Conservation (phyloP, 2,888 invertebrate species). For the Ferrisia virgata region DNA sequence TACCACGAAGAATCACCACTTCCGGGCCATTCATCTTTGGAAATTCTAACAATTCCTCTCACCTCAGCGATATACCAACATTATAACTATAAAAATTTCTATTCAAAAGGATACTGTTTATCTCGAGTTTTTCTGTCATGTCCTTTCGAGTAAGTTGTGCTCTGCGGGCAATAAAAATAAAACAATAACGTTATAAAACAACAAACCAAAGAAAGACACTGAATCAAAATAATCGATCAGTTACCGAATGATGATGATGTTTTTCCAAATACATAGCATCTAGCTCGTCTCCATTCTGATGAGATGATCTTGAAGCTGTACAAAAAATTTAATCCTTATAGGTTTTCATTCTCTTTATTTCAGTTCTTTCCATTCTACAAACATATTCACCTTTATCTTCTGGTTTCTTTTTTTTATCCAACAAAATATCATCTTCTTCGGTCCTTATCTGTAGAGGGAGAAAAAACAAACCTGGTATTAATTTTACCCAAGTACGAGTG, state of each 20-base stretch:
- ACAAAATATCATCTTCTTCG: slow-evolving; percentile 27
- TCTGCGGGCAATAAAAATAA: background rate
- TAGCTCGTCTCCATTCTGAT: slow-evolving; percentile 42
- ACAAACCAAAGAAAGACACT: background rate
- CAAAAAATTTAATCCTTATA: background rate
- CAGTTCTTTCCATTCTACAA: background rate
- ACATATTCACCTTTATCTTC: slow-evolving; percentile 27
- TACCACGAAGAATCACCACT: too few species aligned
- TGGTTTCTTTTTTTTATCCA: slow-evolving; percentile 38
- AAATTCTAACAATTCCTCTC: too few species aligned
- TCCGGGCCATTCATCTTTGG: too few species aligned
- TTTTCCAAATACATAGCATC: slow-evolving; percentile 55
- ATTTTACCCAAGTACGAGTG: background rate
- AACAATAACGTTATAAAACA: background rate
- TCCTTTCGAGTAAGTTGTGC: slow-evolving; percentile 25
- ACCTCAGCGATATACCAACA: background rate
- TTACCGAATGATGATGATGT: slow-evolving; percentile 49
- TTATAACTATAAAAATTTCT: background rate
- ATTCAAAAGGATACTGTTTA: slow-evolving; percentile 34
- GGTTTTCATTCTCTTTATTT: background rate
- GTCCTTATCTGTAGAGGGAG: slow-evolving; percentile 11
- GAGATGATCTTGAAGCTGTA: slow-evolving; percentile 32
- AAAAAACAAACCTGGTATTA: background rate
- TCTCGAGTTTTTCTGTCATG: slow-evolving; percentile 41
- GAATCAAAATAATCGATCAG: background rate